phyloP scores from a whole-genome alignment of 2,113 vertebrate genomes.

The Grammomys dolichurus region DNA sequence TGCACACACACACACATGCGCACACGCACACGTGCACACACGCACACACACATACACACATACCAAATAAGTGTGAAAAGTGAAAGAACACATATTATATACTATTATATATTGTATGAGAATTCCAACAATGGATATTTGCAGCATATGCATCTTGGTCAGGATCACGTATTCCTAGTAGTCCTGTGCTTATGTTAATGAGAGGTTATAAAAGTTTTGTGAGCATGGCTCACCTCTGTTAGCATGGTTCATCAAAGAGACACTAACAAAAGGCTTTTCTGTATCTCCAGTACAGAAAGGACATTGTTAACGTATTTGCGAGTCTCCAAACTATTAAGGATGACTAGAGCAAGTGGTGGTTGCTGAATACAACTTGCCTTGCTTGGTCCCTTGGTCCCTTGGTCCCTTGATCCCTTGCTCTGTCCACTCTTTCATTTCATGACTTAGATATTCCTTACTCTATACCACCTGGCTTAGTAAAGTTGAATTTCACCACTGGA shows the following conservation, averaged over 20 bases:
- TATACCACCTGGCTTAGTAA: not conserved
- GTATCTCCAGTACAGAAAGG: constrained; percentile 51
- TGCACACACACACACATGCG: accelerated
- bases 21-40: not conserved
- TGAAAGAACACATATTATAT: not conserved
- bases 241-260: constrained; percentile 64
- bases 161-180: constrained; percentile 19
- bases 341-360: constrained; percentile 25
- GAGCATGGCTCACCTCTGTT: constrained; percentile 66
- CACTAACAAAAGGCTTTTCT: constrained; percentile 59
- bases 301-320: constrained; percentile 65
- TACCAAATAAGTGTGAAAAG: not conserved
- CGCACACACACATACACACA: not conserved
- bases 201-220: constrained; percentile 65
- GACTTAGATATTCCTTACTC: not conserved
- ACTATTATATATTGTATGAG: too few relatives aligned
- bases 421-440: not conserved
- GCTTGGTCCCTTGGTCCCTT: constrained; percentile 22
- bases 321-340: constrained; percentile 55
- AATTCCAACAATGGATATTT: constrained; percentile 52
- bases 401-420: constrained; percentile 16
- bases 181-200: constrained; percentile 59
- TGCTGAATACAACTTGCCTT: constrained; percentile 32
- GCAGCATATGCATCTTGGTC: constrained; percentile 16
- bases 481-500: constrained; percentile 17